Base-by-base conservation (phyloP, 2,888 invertebrate genomes). In the Protula sp. region DNA sequence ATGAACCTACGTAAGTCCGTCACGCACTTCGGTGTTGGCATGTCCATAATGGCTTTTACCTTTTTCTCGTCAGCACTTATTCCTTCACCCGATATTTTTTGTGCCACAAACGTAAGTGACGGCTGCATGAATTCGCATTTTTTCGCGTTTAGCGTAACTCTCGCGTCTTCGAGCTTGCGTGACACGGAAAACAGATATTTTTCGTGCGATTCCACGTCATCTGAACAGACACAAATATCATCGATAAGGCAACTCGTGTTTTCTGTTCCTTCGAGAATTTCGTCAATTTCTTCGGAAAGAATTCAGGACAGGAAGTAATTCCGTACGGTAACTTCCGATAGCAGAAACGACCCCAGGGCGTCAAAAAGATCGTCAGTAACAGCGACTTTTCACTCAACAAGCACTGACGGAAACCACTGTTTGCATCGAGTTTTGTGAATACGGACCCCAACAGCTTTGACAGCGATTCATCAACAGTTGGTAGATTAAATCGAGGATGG, bases 381-480 rank as follows among this genome's bases (percentile, higher is more conserved):
- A 14, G 38, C 9, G 9, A 14, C 19, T 9, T 19, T 38, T 38
- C 19, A 14, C 9, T 14, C 38, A 38, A 19, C 9, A 38, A 19
- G 19, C 9, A 14, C 19, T 38, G 38, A 38, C 19, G 38, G 19
- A 38, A 38, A 38, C 38, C 38, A 38, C 38, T 38, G 38, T 38
- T 38, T 38, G 38, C 38, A 19, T 38, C 38, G 19, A 38, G 9
- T 38, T 38, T 38, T 19, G 38, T 14, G 38, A 38, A 38, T 14
- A 38, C 38, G 9, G 38, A 9, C 38, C 30, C 22, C 66, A 19
- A 9, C 38, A 38, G 9, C 19, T 38, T 9, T 38, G 9, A 9
- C 19, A 38, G 38, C 9, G 19, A 47, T 24, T 70, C 67, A 56
- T 72, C 67, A 1, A 70, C 38, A 5, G 69, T 66, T 50, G 68